Percentiles rank a stretch among this genome's conserved stretches.
Evolutionary conservation across 2,888 invertebrate genomes (phyloP).

Genomic region (Euplagia quadripunctaria): DNA sequence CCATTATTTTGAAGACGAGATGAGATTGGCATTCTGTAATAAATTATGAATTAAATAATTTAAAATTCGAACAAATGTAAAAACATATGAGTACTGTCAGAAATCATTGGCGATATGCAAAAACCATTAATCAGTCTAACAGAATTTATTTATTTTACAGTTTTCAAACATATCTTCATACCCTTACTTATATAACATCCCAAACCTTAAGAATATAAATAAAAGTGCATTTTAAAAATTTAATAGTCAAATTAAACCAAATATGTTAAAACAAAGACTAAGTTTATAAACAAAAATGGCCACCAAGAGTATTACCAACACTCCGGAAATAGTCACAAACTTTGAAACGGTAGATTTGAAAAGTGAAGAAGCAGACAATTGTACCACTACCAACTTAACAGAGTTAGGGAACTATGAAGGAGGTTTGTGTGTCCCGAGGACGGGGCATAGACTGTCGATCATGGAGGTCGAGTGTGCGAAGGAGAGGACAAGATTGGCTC

Average conservation of each 20-base stretch:
- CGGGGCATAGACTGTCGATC: slow-evolving; percentile 85
- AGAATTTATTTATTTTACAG: no score
- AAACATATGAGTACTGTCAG: no score
- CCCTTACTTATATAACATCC: no score
- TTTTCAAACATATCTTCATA: no score
- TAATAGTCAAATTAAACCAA: slow-evolving; percentile 1
- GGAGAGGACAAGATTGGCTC: slow-evolving; percentile 87
- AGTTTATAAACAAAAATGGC: slow-evolving; percentile 41
- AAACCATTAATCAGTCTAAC: no score
- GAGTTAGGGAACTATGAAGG: slow-evolving; percentile 24
- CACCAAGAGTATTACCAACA: slow-evolving; percentile 29
- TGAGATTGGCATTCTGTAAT: no score
- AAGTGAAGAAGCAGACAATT: slow-evolving; percentile 19
- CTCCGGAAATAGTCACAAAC: slow-evolving; percentile 45
- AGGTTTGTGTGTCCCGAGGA: slow-evolving; percentile 55
- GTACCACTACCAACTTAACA: slow-evolving; percentile 13
- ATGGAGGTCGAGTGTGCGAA: slow-evolving; percentile 91
- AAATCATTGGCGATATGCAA: no score
- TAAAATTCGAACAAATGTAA: no score
- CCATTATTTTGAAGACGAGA: no score
- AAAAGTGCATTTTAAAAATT: background rate
- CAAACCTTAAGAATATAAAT: no score
- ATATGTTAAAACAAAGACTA: slow-evolving; percentile 28
- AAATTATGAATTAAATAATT: no score
- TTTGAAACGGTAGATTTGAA: slow-evolving; percentile 43